Conservation (phyloP, 2,888 invertebrate genomes). For the Tyria jacobaeae region DNA sequence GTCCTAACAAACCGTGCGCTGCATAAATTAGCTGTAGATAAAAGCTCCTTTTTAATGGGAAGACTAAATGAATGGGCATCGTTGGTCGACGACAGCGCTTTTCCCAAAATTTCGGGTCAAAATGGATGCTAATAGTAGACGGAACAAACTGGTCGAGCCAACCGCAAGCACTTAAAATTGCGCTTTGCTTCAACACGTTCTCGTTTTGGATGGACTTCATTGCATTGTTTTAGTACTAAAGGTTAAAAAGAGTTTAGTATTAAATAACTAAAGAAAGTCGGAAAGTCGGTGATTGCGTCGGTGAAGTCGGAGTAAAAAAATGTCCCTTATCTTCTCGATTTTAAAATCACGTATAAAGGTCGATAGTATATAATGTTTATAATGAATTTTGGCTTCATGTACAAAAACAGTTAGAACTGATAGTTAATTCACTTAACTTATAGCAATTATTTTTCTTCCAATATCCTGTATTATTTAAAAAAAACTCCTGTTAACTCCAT, state of each 20-base stretch:
- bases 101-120: constrained; percentile 54
- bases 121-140: constrained; percentile 64
- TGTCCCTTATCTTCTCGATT: too few relatives aligned
- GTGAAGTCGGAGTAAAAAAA: too few relatives aligned
- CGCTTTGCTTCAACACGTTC: constrained; percentile 56
- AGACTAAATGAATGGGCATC: constrained; percentile 80
- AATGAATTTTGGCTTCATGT: too few relatives aligned
- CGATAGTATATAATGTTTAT: too few relatives aligned
- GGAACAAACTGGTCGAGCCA: constrained; percentile 52
- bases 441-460: not conserved
- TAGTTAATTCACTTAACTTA: not conserved
- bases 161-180: constrained; percentile 73
- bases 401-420: too few relatives aligned
- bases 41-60: constrained; percentile 83
- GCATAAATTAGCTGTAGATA: constrained; percentile 84
- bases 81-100: constrained; percentile 57
- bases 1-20: constrained; percentile 77
- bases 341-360: too few relatives aligned
- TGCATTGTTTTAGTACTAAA: not conserved
- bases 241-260: not conserved
- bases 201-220: constrained; percentile 38
- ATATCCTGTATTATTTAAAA: not conserved
- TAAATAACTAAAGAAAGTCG: too few relatives aligned
- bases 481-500: not conserved
- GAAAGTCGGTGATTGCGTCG: too few relatives aligned